Evolutionary conservation across 2,888 invertebrate species (phyloP), one percentile per base, ranked within the genome.

Genomic region (Sepiola atlantica): DNA sequence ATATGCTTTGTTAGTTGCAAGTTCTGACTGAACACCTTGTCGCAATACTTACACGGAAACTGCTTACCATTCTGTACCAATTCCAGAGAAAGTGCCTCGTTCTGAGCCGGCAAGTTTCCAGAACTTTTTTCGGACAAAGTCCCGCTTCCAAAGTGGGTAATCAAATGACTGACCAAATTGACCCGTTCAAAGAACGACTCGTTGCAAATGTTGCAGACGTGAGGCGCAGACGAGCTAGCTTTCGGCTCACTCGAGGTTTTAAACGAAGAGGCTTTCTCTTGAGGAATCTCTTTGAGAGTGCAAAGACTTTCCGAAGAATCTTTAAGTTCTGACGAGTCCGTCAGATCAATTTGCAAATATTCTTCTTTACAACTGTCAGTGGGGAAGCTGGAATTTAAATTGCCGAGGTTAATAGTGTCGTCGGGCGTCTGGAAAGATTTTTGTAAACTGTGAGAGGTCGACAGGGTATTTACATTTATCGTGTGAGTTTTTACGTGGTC

Each of bases 311-410:
- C 77, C 4, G 77, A 32, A 14, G 77, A 77, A 0, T 92, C 92
- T 92, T 92, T 92, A 32, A 45, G 18, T 6, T 92, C 55, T 18
- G 55, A 55, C 16, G 54, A n/a, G n/a, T 92, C 28, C 12, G 92
- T 92, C 54, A 55, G 10, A 28, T 45, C 55, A 45, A 55, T n/a
- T 55, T 92, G 54, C 28, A 55, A 18, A 32, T 55, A 92, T 92
- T 92, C 92, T 28, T 92, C 55, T 55, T 92, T 92, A 35, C 92
- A 92, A n/a, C 54, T 92, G 18, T 92, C 92, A 32, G 16, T 24
- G 20, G 54, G 32, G n/a, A 55, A 92, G 54, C 45, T 45, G 45
- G 92, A 55, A 55, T 92, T 55, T 28, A 45, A 4, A 55, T 92
- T 92, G 45, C 54, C 54, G 28, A 54, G 55, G 32, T 45, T 92